A percentile compares a stretch with the other conserved stretches of the same genome.
phyloP scores from a whole-genome alignment of 2,113 vertebrate genomes.

The Hiodon alosoides region DNA sequence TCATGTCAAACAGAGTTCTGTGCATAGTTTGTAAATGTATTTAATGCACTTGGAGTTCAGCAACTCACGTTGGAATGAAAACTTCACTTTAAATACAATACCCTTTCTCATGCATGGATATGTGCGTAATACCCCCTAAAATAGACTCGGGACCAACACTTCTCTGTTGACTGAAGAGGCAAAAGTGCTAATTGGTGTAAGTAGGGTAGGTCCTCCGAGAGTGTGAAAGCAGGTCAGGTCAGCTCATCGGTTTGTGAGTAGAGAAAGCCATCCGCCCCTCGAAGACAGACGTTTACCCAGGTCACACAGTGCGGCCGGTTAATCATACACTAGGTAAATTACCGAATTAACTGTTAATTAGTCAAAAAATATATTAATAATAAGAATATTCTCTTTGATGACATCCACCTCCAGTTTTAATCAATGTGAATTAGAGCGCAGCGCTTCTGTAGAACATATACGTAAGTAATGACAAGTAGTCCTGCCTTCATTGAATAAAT shows the following conservation, averaged over 20 bases:
- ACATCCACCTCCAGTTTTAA: too few relatives aligned
- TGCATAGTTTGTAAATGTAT: too few relatives aligned
- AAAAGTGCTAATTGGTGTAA: constrained; percentile 1
- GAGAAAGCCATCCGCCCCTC: too few relatives aligned
- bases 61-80: neutral
- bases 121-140: neutral
- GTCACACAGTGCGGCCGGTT: neutral
- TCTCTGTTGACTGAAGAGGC: neutral
- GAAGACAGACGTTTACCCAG: too few relatives aligned
- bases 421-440: too few relatives aligned
- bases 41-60: too few relatives aligned
- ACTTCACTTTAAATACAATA: neutral
- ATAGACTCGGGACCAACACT: too few relatives aligned
- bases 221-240: constrained; percentile 1
- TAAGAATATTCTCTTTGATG: too few relatives aligned
- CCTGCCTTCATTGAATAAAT: too few relatives aligned
- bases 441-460: too few relatives aligned
- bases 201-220: constrained; percentile 13
- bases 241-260: neutral
- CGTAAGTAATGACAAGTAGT: too few relatives aligned
- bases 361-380: neutral
- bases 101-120: neutral
- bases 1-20: too few relatives aligned
- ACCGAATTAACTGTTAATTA: neutral
- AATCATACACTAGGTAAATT: neutral